phyloP scores from a whole-genome alignment of 2,888 invertebrate genomes.

The Rhaphigaster nebulosa region DNA sequence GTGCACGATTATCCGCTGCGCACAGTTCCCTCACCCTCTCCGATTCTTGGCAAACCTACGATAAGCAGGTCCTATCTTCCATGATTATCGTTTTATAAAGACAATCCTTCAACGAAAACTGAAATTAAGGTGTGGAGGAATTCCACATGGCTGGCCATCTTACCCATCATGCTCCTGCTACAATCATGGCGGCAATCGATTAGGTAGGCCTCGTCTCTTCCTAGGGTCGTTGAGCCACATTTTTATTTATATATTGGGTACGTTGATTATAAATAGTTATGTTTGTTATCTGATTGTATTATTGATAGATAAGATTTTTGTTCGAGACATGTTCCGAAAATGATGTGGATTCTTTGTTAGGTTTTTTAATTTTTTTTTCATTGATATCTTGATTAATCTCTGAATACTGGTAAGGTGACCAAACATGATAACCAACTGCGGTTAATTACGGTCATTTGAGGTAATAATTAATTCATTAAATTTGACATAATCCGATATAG shows the following conservation, averaged over 20 bases:
- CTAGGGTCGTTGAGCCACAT: background rate
- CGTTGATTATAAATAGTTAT: background rate
- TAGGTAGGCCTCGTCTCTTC: background rate
- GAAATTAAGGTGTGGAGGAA: constrained; percentile 1
- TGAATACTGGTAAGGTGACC: no score
- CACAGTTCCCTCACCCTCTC: no score
- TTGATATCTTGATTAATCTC: no score
- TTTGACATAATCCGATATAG: no score
- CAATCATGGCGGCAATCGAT: constrained; percentile 31
- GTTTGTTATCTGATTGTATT: background rate
- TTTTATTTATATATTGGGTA: background rate
- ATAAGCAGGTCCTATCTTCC: background rate
- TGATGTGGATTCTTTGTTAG: no score
- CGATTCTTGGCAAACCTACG: no score
- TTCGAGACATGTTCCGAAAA: no score
- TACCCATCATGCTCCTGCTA: background rate
- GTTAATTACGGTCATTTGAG: no score
- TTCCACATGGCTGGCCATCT: background rate
- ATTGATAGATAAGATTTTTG: no score
- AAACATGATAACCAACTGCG: no score
- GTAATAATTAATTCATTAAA: no score
- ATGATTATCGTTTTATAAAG: background rate
- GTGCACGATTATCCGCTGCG: no score
- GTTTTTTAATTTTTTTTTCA: background rate
- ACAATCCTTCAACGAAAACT: background rate